Evolutionary conservation across 2,113 vertebrate species (phyloP).

Genomic region (Meles meles): DNA sequence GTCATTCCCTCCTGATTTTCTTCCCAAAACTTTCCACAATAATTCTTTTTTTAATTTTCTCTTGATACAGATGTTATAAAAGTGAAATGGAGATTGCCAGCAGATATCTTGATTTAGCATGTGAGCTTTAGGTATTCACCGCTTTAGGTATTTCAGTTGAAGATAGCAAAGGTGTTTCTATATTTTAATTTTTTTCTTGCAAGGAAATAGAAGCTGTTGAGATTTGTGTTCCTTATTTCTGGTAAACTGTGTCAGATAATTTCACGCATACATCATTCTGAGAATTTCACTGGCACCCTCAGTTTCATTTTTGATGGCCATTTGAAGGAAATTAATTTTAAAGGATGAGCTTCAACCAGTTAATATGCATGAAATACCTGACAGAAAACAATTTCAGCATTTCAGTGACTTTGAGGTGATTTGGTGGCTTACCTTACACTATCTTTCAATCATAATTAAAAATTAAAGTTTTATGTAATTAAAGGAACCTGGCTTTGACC

Average conservation of each 20-base stretch:
- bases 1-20: background rate
- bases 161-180: background rate
- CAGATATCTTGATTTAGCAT: background rate
- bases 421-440: background rate
- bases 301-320: background rate
- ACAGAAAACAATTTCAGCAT: slow-evolving; percentile 12
- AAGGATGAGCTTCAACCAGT: background rate
- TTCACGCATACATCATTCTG: background rate
- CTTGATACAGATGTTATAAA: background rate
- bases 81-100: background rate
- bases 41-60: background rate
- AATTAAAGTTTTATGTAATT: slow-evolving; percentile 57
- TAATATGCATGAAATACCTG: background rate
- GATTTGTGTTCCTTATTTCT: background rate
- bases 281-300: background rate
- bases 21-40: background rate
- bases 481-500: slow-evolving; percentile 59
- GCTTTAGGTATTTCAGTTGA: background rate
- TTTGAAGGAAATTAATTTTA: background rate
- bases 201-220: background rate
- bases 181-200: slow-evolving; percentile 30
- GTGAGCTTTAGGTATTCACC: background rate
- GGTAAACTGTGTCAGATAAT: background rate
- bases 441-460: slow-evolving; percentile 51
- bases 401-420: slow-evolving; percentile 18